A percentile compares a stretch with the other conserved stretches of the same genome.
phyloP scores from a whole-genome alignment of 1,140 invertebrate genomes.

The Aleiodes sp. region DNA sequence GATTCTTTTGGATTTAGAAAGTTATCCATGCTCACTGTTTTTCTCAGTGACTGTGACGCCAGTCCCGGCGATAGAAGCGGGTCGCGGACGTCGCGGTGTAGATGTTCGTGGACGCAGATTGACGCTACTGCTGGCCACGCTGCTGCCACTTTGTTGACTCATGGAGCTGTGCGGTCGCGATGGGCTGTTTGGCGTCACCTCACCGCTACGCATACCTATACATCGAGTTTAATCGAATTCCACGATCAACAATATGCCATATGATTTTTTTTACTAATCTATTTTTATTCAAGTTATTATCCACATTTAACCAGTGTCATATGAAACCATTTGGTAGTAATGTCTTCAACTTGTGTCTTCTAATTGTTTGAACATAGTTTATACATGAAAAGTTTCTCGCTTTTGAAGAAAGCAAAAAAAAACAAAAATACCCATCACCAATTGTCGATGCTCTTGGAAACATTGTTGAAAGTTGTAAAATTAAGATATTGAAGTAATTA shows the following conservation, averaged over 20 bases:
- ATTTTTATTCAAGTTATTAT: slow-evolving; percentile 6
- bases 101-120: slow-evolving; percentile 69
- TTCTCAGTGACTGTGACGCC: slow-evolving; percentile 74
- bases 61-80: slow-evolving; percentile 86
- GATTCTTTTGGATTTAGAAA: slow-evolving; percentile 30
- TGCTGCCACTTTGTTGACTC: slow-evolving; percentile 74
- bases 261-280: slow-evolving; percentile 15
- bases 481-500: neutral
- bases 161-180: slow-evolving; percentile 85
- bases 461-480: slow-evolving; percentile 1
- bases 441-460: neutral
- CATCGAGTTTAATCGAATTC: slow-evolving; percentile 45
- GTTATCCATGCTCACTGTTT: slow-evolving; percentile 65
- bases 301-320: too few species aligned
- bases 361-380: neutral
- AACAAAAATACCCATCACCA: neutral
- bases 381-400: neutral
- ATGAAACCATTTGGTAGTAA: too few species aligned
- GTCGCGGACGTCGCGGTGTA: slow-evolving; percentile 75
- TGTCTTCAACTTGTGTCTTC: slow-evolving; percentile 2
- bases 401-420: neutral
- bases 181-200: slow-evolving; percentile 75
- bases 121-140: slow-evolving; percentile 67
- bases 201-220: slow-evolving; percentile 74
- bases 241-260: slow-evolving; percentile 41